Percentiles rank a stretch among this genome's conserved stretches.
Evolutionary conservation across 2,113 vertebrate species (phyloP).

Genomic region (Aegypius monachus): DNA sequence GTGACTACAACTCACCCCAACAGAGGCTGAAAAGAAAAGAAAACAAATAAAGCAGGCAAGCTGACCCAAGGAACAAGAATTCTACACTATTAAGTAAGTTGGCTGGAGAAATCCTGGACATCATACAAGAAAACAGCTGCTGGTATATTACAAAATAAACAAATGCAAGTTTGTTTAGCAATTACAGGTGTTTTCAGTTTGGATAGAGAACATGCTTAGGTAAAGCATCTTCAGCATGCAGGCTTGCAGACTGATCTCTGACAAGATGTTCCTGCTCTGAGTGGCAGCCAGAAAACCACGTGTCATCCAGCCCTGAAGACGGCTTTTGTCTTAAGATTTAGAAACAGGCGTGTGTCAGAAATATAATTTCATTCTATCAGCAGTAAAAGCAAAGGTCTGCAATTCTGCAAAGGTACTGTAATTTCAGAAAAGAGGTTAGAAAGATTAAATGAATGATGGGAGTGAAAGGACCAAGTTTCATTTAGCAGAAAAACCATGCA

Average conservation of each 20-base stretch:
- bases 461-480: neutral
- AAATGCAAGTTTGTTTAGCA: constrained; percentile 48
- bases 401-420: neutral
- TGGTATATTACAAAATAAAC: constrained; percentile 44
- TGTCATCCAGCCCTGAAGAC: neutral
- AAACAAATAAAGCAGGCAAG: neutral
- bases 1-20: neutral
- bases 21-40: neutral
- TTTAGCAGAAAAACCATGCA: neutral
- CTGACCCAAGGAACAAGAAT: neutral
- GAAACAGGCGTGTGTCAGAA: constrained; percentile 10
- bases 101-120: neutral
- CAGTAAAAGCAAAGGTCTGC: neutral
- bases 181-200: constrained; percentile 33
- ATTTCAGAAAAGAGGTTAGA: neutral
- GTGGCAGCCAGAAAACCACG: neutral
- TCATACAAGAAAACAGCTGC: constrained; percentile 40
- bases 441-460: neutral
- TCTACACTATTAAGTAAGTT: neutral
- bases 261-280: constrained; percentile 29
- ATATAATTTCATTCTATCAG: neutral
- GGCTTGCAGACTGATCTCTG: neutral
- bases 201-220: constrained; percentile 2
- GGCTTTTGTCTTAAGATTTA: neutral
- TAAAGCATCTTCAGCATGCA: constrained; percentile 33